Conservation (phyloP, 2,113 vertebrate species). For the Cnemophilus loriae region DNA sequence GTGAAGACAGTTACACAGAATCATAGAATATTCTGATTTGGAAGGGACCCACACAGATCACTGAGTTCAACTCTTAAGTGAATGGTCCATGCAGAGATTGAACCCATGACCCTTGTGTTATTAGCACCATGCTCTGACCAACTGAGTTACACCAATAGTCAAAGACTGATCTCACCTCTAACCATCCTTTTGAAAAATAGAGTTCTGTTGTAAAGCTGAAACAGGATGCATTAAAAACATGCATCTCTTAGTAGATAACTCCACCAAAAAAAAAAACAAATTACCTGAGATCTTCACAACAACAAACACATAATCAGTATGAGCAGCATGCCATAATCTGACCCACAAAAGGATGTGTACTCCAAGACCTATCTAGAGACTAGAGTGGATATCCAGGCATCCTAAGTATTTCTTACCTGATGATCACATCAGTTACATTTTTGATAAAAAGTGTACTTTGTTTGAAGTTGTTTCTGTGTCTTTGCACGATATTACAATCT, state of each 20-base stretch:
- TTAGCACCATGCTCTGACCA: not conserved
- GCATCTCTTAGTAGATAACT: not conserved
- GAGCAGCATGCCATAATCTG: not conserved
- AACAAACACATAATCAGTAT: not conserved
- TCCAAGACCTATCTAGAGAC: not conserved
- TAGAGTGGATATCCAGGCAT: not conserved
- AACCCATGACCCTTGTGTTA: fast-evolving
- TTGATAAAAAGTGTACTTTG: not conserved
- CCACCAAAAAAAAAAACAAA: not conserved
- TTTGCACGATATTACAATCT: not conserved
- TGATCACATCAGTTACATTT: not conserved
- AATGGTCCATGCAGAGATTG: not conserved
- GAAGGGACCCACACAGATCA: not conserved
- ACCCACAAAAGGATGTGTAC: not conserved
- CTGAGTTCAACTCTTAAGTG: not conserved
- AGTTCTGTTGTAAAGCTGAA: not conserved
- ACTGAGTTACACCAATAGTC: not conserved
- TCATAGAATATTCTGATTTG: not conserved
- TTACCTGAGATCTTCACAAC: not conserved
- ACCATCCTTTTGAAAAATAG: not conserved
- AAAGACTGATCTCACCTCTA: not conserved
- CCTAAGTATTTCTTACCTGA: not conserved
- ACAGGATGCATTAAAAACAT: not conserved
- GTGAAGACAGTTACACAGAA: not conserved
- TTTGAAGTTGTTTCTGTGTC: not conserved